Base-by-base conservation (phyloP, 2,888 invertebrate species). In the Dynastes hyllus region DNA sequence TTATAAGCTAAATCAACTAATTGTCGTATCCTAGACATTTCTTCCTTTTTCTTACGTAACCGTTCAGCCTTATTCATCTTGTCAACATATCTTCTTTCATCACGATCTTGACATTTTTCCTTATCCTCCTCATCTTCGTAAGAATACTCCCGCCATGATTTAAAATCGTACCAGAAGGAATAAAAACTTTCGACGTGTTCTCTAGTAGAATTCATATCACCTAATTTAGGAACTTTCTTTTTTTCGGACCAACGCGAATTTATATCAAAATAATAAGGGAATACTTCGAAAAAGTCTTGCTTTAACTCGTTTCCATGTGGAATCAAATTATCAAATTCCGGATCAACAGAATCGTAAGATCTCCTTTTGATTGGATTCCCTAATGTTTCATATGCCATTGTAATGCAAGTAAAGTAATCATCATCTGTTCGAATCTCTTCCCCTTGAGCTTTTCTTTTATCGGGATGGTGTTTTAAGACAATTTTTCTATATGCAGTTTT, bases 61-160 rank as follows among this genome's bases (percentile, higher is more conserved):
- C 99, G 91, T 6, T 96, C 97, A 1, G 93, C 94, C 91, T 97
- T 98, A 88, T 99, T 99, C 88, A 98, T 96, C 89, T 98, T 99
- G 87, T 99, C 99, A 87, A 99, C 99, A 27, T 81, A 99, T 81
- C 97, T 93, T 66, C 99, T 91, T 90, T 98, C 98, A 85, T 98
- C 98, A 1, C 99, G 93, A 89, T 96, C 98, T 88, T 98, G 97
- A 0, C 98, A 99, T 86, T 96, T 97, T 87, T 99, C 98, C 88
- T 99, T 99, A 86, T 99, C 99, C 88, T 99, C 99, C 89, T 99
- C 98, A 88, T 99, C 99, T 83, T 98, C 90, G 88, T 99, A 99
- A 1, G 99, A 99, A 90, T 96, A 99, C 88, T 99, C 99, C 81
- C 99, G 92, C 99, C 99, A 99, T 0, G 99, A 98, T 83, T 98